These are phyloP conservation scores for Ciconia nigra DNA, from an alignment of 2,797 vertebrate genomes.

Conservation along the genomic window DNA sequence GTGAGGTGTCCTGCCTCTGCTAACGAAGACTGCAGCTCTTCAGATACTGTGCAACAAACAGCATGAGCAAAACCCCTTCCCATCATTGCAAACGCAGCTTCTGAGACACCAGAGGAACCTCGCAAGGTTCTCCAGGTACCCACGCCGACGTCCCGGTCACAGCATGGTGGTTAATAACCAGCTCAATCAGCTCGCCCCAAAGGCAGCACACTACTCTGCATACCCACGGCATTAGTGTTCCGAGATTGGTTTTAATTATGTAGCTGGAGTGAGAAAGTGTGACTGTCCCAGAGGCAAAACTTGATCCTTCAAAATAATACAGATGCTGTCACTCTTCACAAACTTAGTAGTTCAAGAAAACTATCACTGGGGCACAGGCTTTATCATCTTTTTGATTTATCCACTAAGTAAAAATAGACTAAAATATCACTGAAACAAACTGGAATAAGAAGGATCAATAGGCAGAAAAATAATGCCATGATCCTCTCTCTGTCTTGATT, in stretches of 20 bases:
- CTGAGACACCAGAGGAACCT: neutral
- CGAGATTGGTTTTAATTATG: neutral
- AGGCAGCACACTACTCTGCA: neutral
- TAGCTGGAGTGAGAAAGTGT: neutral
- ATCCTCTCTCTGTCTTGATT: neutral
- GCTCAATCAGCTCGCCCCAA: neutral
- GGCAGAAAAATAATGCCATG: neutral
- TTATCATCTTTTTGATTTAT: neutral
- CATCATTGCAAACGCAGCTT: neutral
- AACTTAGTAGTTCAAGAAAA: neutral
- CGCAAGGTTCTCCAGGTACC: neutral
- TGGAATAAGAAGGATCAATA: neutral
- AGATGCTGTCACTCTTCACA: neutral
- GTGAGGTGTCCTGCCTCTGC: neutral
- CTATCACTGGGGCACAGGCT: neutral
- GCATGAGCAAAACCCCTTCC: neutral
- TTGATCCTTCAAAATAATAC: neutral
- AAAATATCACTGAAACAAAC: neutral
- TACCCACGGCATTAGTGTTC: neutral
- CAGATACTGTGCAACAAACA: neutral
- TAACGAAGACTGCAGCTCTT: neutral
- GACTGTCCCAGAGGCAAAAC: neutral
- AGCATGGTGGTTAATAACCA: neutral
- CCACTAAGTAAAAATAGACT: neutral
- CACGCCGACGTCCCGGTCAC: accelerated